Evolutionary conservation across 2,113 vertebrate species (phyloP), one percentile per base, ranked within the genome.

Genomic region (Megaceryle maxima): DNA sequence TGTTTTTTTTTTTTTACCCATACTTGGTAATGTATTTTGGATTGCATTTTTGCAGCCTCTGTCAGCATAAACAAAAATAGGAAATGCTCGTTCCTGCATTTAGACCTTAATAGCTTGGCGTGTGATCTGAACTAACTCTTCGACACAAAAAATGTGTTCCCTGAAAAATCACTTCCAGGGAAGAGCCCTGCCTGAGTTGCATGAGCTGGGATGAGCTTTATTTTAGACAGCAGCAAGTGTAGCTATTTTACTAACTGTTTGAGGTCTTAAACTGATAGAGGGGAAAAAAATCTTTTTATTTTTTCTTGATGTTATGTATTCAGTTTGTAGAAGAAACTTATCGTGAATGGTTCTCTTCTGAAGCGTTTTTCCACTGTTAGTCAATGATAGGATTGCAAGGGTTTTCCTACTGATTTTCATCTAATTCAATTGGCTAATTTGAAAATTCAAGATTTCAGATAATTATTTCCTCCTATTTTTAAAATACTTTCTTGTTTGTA

Each of bases 1-100:
- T 57, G 0, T 9, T 11, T 44, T 68, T 51, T 44, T 68, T 51
- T 66, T 72, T 48, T 66, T 55, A 67, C 72, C 96, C 95, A 85
- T 96, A 94, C 75, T 96, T 97, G 92, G 96, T 94, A 89, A 95
- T 89, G 73, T 93, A 89, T 91, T 94, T 94, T 75, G 57, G 92
- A 8, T 83, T 86, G 70, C 59, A 20, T 94, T 90, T 95, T 88
- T 90, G 57, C 69, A 87, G 67, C 70, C 48, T 92, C 87, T 91
- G 56, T 92, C 77, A 86, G 68, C 89, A 35, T 90, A 95, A 96
- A 96, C 78, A 96, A 91, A 95, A 96, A 84, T 83, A 95, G 88
- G 94, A 97, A 95, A 87, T 72, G 75, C 64, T 69, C 56, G 31
- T 94, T 91, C 55, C 86, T 57, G 22, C 53, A 9, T 87, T 82